A percentile compares a stretch with the other conserved stretches of the same genome.
Evolutionary conservation across 2,113 vertebrate species (phyloP).

Genomic region (Peromyscus polionotus): DNA sequence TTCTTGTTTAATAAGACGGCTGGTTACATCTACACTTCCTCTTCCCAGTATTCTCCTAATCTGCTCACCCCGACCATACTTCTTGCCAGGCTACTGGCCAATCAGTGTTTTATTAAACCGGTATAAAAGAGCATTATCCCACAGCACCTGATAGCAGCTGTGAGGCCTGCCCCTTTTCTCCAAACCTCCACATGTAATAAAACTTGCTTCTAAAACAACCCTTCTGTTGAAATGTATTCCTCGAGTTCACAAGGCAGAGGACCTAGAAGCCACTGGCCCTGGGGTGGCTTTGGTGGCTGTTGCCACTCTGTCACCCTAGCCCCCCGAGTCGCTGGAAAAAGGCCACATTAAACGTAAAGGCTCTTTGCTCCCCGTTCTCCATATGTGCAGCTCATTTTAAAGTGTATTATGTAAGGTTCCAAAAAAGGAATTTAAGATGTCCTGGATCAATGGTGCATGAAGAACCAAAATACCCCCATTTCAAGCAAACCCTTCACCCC

Average conservation of each 20-base stretch:
- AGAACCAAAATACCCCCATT: no score
- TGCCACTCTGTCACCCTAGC: not conserved
- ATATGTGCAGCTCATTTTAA: not conserved
- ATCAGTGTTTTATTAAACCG: no score
- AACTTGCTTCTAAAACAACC: not conserved
- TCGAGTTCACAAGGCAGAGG: not conserved
- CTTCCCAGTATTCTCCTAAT: no score
- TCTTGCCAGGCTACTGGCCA: no score
- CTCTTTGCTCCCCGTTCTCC: not conserved
- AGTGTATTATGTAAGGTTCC: not conserved
- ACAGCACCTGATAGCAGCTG: not conserved
- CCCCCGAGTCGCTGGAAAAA: not conserved
- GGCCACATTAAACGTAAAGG: not conserved
- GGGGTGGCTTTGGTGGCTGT: not conserved
- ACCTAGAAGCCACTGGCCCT: not conserved
- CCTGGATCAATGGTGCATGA: not conserved
- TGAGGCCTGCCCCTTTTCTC: not conserved
- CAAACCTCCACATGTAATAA: not conserved
- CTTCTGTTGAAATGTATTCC: not conserved
- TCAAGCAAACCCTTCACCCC: no score
- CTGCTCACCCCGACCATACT: no score
- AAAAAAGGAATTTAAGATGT: not conserved
- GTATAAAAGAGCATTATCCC: no score
- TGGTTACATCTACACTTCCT: no score
- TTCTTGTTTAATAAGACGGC: no score